Base-by-base conservation (phyloP, 2,113 vertebrate genomes). In the Vulpes vulpes region DNA sequence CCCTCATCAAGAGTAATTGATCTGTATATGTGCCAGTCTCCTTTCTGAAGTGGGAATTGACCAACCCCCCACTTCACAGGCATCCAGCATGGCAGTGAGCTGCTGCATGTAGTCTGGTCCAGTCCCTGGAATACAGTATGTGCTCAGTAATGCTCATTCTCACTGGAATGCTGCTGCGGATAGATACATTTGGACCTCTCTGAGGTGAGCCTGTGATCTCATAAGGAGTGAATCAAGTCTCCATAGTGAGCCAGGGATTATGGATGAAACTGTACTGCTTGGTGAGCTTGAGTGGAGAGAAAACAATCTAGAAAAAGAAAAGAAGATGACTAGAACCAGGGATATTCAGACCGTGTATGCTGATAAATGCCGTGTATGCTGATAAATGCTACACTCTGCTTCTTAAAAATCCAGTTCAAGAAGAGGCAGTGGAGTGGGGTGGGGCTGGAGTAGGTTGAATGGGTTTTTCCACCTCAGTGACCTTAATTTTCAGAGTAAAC, bases 21-120 rank as follows among this genome's bases (percentile, higher is more conserved):
- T 14, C 38, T 16, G 14, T 0, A 15, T 1, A 22, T 19, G 7
- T 43, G 78, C 49, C 8, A 1, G 38, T 30, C 35, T 53, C 12
- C 69, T 65, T 16, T 19, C 35, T 7, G 57, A 60, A 8, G 19
- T 1, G 5, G 51, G 22, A 32, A 57, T 1, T n/a, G 79, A 55
- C 8, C 20, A 0, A 4, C 30, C 23, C 17, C 55, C 25, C 10
- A 25, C 53, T 53, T 7, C 57, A 14, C 25, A 57, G 57, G 4
- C 2, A 1, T 15, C n/a, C 35, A 30, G 60, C 49, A 15, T 0
- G 2, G 74, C 49, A 20, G 55, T 3, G 49, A 30, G 49, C 62
- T 3, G 1, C 2, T 38, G 69, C 11, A 8, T 0, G 0, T 1
- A 17, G 32, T 17, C 25, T 23, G 64, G 35, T 49, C 23, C 0